Evolutionary conservation across 2,888 invertebrate species (phyloP), one percentile per base, ranked within the genome.

Genomic region (Folsomia candida): DNA sequence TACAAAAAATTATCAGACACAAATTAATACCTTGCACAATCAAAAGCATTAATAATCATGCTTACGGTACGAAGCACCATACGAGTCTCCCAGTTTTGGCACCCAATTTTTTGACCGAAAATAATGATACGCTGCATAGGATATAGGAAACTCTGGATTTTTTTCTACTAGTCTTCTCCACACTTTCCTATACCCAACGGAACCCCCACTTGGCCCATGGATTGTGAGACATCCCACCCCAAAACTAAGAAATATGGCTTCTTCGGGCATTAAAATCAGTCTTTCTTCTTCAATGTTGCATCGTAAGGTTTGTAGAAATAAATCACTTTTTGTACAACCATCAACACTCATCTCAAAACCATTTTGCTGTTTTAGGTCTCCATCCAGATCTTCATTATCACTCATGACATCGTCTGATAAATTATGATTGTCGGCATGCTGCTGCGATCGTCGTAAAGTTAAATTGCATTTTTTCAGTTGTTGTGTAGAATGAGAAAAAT

Each of bases 21-120:
- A 66, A 28, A 2, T 25, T 61, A 37, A 67, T 29, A 54, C 4
- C 18, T 47, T 54, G n/a, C 22, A 22, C 18, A 54, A n/a, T 3
- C 37, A 62, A 26, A 25, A 37, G 28, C 26, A 66, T n/a, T n/a
- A 60, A 69, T 20, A 66, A 22, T 64, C 25, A 51, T 1, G n/a
- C 70, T 67, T 74, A 79, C 79, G 71, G 64, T 74, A 79, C 9
- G 75, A 70, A 29, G 74, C 78, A 66, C 79, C 79, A 67, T 68
- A 78, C 24, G 66, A 59, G 24, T 62, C 65, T 22, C 78, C 79
- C 20, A 26, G 22, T 68, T 79, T 79, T 11, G 78, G 78, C 1
- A 79, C 77, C 78, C 78, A 79, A 67, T 78, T 78, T 57, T 79
- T 79, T 3, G 75, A 76, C 6, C 79, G 68, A 63, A 76, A 78